phyloP scores from a whole-genome alignment of 2,113 vertebrate genomes.

The Tachysurus fulvidraco region DNA sequence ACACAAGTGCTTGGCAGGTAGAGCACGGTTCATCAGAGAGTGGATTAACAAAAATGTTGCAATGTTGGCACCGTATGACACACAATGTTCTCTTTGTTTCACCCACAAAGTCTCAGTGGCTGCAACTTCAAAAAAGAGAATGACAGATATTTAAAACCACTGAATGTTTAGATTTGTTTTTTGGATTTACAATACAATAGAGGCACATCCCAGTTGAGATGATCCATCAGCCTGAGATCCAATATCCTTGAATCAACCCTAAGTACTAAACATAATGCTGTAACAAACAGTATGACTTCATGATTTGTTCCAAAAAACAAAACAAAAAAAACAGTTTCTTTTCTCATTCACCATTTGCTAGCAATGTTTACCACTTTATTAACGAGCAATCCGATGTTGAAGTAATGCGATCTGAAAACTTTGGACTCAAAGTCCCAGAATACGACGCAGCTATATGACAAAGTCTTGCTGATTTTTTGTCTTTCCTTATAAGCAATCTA shows the following conservation, averaged over 20 bases:
- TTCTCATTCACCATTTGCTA: not conserved
- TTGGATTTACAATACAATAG: not conserved
- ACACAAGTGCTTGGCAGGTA: slow-evolving; percentile 4
- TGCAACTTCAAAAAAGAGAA: slow-evolving; percentile 8
- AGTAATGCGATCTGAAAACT: not conserved
- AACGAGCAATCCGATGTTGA: not conserved
- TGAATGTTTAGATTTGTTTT: not conserved
- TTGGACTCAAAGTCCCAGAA: not conserved
- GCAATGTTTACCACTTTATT: not conserved
- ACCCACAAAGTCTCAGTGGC: not conserved
- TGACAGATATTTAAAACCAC: slow-evolving; percentile 6
- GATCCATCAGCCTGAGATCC: slow-evolving; percentile 73
- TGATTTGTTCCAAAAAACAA: slow-evolving; percentile 77
- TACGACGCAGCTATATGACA: not conserved
- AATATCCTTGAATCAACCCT: slow-evolving; percentile 91
- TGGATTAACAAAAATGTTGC: not conserved
- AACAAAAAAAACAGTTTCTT: not conserved
- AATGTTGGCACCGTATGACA: not conserved
- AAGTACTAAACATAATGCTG: slow-evolving; percentile 99
- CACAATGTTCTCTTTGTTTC: slow-evolving; percentile 13
- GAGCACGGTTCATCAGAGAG: not conserved
- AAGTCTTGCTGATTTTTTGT: not conserved
- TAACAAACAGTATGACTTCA: slow-evolving; percentile 91
- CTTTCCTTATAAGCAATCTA: not conserved
- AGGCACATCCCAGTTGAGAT: not conserved